phyloP scores from a whole-genome alignment of 1,140 invertebrate species.

The Diorhabda sublineata region DNA sequence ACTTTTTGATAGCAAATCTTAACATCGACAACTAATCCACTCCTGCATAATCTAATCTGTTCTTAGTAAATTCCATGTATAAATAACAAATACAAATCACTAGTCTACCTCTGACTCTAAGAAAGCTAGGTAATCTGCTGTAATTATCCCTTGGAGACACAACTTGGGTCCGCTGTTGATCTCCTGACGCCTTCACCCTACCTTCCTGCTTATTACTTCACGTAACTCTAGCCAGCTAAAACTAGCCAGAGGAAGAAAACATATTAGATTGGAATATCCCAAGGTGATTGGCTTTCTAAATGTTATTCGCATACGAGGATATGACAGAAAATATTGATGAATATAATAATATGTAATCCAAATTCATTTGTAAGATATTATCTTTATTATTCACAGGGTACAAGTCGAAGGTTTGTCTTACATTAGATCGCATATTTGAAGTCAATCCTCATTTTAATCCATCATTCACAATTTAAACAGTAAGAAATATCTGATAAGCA shows the following conservation, averaged over 20 bases:
- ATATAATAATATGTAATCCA: no score
- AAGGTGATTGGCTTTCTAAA: background rate
- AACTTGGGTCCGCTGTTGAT: conserved; percentile 1
- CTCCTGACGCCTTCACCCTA: background rate
- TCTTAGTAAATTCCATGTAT: background rate
- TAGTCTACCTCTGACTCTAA: background rate
- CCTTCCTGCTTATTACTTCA: conserved; percentile 2
- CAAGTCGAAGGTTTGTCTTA: no score
- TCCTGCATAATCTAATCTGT: no score
- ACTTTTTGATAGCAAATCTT: no score
- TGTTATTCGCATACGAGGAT: background rate
- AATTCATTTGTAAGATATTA: no score
- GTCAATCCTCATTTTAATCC: no score
- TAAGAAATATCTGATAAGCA: no score
- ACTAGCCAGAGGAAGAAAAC: background rate
- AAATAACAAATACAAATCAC: conserved; percentile 3
- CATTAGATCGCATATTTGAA: no score
- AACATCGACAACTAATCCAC: no score
- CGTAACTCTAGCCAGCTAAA: background rate
- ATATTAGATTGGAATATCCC: background rate
- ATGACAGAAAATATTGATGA: no score
- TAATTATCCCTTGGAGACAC: background rate
- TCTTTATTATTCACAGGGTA: no score
- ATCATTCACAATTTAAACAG: no score
- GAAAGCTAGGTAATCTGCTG: background rate